A percentile compares a stretch with the other conserved stretches of the same genome.
Evolutionary conservation across 2,113 vertebrate genomes (phyloP).

Genomic region (Suricata suricatta): DNA sequence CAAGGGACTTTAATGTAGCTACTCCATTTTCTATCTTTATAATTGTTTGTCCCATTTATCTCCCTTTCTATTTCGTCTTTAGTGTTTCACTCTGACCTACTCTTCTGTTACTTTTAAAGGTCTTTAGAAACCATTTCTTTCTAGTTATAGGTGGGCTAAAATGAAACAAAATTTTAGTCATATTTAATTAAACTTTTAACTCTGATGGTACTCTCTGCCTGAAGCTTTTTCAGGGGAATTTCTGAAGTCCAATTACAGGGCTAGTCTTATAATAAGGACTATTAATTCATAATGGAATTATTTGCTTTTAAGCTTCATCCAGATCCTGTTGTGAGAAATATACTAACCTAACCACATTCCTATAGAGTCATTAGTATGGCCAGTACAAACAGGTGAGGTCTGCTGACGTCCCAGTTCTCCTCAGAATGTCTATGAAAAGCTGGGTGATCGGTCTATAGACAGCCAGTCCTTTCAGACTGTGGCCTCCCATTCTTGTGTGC

Average conservation of each 20-base stretch:
- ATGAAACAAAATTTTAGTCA: conserved; percentile 59
- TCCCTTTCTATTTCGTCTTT: conserved; percentile 38
- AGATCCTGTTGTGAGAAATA: conserved; percentile 71
- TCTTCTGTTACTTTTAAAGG: background rate
- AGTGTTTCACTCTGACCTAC: conserved; percentile 22
- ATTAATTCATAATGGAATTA: conserved; percentile 77
- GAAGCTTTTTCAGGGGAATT: conserved; percentile 66
- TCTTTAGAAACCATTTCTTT: conserved; percentile 46
- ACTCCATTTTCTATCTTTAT: background rate
- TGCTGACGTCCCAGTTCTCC: background rate
- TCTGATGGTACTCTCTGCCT: conserved; percentile 51
- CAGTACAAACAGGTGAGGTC: conserved; percentile 67
- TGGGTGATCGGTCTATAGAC: background rate
- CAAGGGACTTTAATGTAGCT: background rate
- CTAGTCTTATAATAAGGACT: conserved; percentile 76
- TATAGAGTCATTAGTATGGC: conserved; percentile 61
- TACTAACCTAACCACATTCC: conserved; percentile 71
- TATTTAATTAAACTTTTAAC: conserved; percentile 75
- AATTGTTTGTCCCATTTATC: background rate
- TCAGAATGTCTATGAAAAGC: background rate
- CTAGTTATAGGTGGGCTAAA: conserved; percentile 58
- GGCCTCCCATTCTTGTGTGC: background rate
- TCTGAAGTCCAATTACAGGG: conserved; percentile 79
- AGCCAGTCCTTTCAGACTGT: background rate
- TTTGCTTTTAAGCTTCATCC: conserved; percentile 76